Percentiles rank a stretch among this genome's conserved stretches.
Evolutionary conservation across 2,113 vertebrate species (phyloP).

Genomic region (Halcyon senegalensis): DNA sequence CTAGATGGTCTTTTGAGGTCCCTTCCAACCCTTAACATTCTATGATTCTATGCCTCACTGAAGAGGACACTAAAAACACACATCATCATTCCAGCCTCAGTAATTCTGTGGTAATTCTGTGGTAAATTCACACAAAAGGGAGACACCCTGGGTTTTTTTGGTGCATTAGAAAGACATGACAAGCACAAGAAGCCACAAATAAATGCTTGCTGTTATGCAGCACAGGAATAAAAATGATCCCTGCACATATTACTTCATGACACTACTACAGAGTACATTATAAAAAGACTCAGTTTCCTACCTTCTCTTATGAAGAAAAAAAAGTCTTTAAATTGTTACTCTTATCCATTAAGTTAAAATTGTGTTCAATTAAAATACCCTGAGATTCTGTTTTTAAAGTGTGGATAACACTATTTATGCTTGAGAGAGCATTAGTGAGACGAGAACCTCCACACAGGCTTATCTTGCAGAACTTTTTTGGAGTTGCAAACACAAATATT

Average conservation of each 20-base stretch:
- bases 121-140: not conserved
- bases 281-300: not conserved
- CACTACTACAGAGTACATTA: not conserved
- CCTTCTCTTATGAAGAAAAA: not conserved
- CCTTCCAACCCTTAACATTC: too few relatives aligned
- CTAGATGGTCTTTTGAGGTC: too few relatives aligned
- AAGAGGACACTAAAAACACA: not conserved
- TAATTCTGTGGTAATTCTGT: too few relatives aligned
- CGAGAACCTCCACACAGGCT: not conserved
- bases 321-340: not conserved
- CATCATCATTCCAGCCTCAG: too few relatives aligned
- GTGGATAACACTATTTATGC: not conserved
- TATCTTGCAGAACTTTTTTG: not conserved
- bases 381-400: not conserved
- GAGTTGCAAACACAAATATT: not conserved
- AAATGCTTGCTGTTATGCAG: not conserved
- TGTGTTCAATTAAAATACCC: not conserved
- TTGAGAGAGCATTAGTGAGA: not conserved
- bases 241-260: not conserved
- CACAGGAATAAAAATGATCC: not conserved
- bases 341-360: not conserved
- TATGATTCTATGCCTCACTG: too few relatives aligned
- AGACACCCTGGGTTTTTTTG: not conserved
- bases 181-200: not conserved
- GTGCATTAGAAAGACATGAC: not conserved